Evolutionary conservation across 2,113 vertebrate species (phyloP).

Genomic region (Motacilla alba): DNA sequence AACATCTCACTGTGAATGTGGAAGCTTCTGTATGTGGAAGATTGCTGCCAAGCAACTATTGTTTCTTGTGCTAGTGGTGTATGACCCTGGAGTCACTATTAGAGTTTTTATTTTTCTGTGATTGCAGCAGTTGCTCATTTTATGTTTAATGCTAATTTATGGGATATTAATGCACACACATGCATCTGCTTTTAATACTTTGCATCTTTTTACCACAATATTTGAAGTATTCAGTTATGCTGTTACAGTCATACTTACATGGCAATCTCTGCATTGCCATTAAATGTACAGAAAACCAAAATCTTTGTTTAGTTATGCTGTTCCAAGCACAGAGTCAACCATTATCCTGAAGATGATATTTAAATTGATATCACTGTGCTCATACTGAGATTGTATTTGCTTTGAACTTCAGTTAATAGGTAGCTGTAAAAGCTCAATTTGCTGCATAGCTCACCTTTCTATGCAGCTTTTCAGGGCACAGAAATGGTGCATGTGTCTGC

Average conservation of each 20-base stretch:
- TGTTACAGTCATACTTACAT: not conserved
- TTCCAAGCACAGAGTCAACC: not conserved
- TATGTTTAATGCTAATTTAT: not conserved
- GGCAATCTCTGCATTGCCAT: not conserved
- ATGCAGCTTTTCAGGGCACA: not conserved
- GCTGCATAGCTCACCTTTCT: not conserved
- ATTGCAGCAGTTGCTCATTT: not conserved
- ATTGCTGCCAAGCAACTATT: not conserved
- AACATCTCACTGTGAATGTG: not conserved
- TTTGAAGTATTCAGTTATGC: not conserved
- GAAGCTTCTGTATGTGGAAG: not conserved
- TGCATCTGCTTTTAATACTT: not conserved
- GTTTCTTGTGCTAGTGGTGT: not conserved
- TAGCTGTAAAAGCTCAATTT: not conserved
- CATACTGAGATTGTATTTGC: not conserved
- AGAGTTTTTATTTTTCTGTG: not conserved
- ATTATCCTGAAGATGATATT: not conserved
- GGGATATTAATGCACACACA: not conserved
- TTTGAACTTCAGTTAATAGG: not conserved
- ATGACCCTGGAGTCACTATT: not conserved
- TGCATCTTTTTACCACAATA: not conserved
- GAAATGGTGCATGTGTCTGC: not conserved
- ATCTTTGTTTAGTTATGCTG: not conserved
- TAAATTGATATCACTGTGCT: not conserved
- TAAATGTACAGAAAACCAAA: not conserved